Conservation (phyloP, 1,140 invertebrate species). For the Drosophila ananassae region DNA sequence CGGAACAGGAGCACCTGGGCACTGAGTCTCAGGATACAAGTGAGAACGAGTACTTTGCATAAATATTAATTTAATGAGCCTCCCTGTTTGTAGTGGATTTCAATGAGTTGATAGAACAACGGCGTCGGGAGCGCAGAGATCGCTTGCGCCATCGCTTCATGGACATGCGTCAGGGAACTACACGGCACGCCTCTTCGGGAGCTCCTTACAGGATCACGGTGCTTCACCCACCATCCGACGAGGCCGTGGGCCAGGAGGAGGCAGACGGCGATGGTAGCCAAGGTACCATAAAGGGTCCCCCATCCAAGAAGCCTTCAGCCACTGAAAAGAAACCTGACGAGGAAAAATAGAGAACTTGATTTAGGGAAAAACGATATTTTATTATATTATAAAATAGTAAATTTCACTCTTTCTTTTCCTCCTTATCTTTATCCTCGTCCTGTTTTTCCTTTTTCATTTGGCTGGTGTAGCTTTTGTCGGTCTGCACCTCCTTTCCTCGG, state of each 20-base stretch:
- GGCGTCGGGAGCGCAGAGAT: constrained; percentile 50
- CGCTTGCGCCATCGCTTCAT: constrained; percentile 60
- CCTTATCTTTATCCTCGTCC: not conserved
- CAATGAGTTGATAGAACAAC: constrained; percentile 62
- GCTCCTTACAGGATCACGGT: constrained; percentile 55
- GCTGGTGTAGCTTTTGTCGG: constrained; percentile 12
- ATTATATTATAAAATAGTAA: not conserved
- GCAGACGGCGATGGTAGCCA: not conserved
- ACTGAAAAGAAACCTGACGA: constrained; percentile 5
- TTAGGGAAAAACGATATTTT: not conserved
- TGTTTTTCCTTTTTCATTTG: not conserved
- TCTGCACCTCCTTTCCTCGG: constrained; percentile 5
- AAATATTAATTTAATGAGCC: not conserved
- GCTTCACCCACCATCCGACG: constrained; percentile 45
- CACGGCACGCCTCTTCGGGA: constrained; percentile 1
- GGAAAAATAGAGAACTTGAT: not conserved
- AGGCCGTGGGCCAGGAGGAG: constrained; percentile 1
- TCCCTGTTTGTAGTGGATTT: constrained; percentile 36
- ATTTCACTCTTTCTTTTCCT: not conserved
- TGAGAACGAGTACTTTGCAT: not conserved
- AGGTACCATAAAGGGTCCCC: not conserved
- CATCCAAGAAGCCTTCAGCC: constrained; percentile 1
- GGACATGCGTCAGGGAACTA: constrained; percentile 44
- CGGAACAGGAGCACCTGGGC: not conserved
- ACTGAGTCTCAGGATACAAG: constrained; percentile 3